Percentiles rank a stretch among this genome's conserved stretches.
Conservation (phyloP, 2,888 invertebrate genomes). For the Dromius quadrimaculatus region DNA sequence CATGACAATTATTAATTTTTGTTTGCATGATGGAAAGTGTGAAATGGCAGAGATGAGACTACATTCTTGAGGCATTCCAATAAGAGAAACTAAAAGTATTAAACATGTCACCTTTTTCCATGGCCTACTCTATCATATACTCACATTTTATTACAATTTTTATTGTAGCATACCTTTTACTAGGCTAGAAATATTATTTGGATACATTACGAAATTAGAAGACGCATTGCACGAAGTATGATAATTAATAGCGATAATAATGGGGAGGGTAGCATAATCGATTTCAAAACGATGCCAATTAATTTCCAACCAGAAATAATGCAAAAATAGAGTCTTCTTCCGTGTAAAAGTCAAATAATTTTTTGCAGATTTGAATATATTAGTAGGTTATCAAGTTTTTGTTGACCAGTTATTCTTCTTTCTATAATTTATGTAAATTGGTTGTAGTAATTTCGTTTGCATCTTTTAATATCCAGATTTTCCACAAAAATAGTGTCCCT, state of each 20-base stretch:
- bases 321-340: not conserved
- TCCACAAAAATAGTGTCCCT: constrained; percentile 22
- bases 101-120: constrained; percentile 32
- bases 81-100: constrained; percentile 29
- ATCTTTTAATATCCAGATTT: constrained; percentile 10
- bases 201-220: too few relatives aligned
- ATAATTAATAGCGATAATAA: too few relatives aligned
- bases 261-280: too few relatives aligned
- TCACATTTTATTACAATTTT: too few relatives aligned
- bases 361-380: constrained; percentile 20
- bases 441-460: not conserved
- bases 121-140: constrained; percentile 4
- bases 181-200: too few relatives aligned
- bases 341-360: not conserved
- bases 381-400: not conserved
- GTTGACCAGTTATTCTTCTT: constrained; percentile 1
- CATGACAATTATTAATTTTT: too few relatives aligned
- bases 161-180: too few relatives aligned
- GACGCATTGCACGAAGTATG: too few relatives aligned
- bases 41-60: too few relatives aligned
- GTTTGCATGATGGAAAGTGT: too few relatives aligned
- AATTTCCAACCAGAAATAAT: not conserved
- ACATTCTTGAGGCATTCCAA: constrained; percentile 31
- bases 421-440: constrained; percentile 22
- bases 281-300: too few relatives aligned